Percentiles rank a stretch among this genome's conserved stretches.
These are phyloP conservation scores for Lissonota sp. DNA, from an alignment of 2,888 invertebrate genomes.

Conservation along the genomic window DNA sequence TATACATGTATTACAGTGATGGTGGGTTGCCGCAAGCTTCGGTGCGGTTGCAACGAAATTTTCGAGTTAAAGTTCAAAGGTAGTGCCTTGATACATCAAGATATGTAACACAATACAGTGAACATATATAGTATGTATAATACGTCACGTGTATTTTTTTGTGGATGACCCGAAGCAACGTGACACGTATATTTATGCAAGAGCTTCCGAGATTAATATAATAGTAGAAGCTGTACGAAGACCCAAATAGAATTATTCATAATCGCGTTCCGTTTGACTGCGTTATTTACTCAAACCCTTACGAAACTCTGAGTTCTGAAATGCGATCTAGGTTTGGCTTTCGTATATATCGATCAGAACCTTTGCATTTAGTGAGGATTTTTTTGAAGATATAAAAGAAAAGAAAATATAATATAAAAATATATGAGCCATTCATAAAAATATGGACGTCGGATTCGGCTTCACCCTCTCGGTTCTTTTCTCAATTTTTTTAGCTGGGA, in stretches of 20 bases:
- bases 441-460: no score
- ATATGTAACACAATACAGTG: no score
- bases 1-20: neutral
- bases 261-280: conserved; percentile 51
- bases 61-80: conserved; percentile 46
- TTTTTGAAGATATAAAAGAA: neutral
- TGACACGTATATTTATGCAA: neutral
- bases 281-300: conserved; percentile 23
- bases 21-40: conserved; percentile 20
- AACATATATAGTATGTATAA: no score
- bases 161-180: conserved; percentile 12
- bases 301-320: neutral
- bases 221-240: conserved; percentile 13
- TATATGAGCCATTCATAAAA: neutral
- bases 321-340: conserved; percentile 12
- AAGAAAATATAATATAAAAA: neutral
- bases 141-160: neutral
- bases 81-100: neutral
- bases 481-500: no score
- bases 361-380: neutral
- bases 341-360: conserved; percentile 40
- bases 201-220: conserved; percentile 53
- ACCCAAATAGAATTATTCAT: conserved; percentile 60
- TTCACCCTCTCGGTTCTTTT: conserved; percentile 18
- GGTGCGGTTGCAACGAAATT: conserved; percentile 25